These are phyloP conservation scores for Aldabrachelys gigantea DNA, from an alignment of 2,113 vertebrate species.

Conservation along the genomic window DNA sequence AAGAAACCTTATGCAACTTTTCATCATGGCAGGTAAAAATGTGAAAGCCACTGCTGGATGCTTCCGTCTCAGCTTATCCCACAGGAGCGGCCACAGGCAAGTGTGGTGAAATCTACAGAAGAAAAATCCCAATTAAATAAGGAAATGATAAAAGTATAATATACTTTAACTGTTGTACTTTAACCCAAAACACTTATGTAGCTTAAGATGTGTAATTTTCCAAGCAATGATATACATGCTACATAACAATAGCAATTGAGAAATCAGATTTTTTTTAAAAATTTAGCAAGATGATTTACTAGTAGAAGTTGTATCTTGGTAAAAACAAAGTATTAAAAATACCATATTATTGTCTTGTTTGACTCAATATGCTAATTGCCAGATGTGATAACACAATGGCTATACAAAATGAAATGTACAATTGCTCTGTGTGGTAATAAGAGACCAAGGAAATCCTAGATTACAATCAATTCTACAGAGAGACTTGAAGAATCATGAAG, in stretches of 20 bases:
- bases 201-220: neutral
- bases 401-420: neutral
- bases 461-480: neutral
- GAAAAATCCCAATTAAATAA: constrained; percentile 41
- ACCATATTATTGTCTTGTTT: neutral
- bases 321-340: neutral
- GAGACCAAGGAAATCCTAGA: neutral
- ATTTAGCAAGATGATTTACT: neutral
- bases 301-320: neutral
- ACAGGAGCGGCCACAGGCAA: constrained; percentile 35
- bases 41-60: neutral
- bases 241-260: neutral
- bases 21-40: constrained; percentile 50
- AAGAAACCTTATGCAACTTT: constrained; percentile 70
- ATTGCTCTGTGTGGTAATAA: neutral
- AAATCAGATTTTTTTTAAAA: neutral
- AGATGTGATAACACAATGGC: neutral
- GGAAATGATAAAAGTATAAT: neutral
- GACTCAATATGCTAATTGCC: neutral
- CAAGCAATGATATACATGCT: neutral
- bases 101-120: constrained; percentile 8
- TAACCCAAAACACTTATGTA: neutral
- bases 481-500: neutral
- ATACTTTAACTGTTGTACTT: neutral
- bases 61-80: constrained; percentile 27